phyloP scores from a whole-genome alignment of 2,113 vertebrate species.

The Saimiri boliviensis region DNA sequence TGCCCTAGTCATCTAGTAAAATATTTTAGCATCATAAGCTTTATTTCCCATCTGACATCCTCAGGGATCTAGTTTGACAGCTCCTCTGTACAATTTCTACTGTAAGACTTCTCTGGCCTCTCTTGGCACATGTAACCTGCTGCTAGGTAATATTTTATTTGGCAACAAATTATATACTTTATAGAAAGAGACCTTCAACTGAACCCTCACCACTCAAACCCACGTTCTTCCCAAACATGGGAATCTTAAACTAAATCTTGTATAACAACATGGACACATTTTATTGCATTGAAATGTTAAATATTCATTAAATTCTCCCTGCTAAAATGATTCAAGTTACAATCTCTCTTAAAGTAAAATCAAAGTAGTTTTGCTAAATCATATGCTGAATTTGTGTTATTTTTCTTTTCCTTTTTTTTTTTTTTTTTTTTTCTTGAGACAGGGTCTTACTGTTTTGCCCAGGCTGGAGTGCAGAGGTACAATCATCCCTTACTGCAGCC shows the following conservation, averaged over 20 bases:
- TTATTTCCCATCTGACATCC: slow-evolving; percentile 52
- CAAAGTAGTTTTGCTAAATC: neutral
- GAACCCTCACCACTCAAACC: slow-evolving; percentile 49
- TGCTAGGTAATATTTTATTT: slow-evolving; percentile 63
- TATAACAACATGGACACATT: slow-evolving; percentile 4
- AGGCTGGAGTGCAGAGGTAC: no score
- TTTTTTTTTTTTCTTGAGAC: no score
- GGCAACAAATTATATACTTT: slow-evolving; percentile 57
- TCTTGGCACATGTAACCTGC: neutral
- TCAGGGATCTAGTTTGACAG: slow-evolving; percentile 53
- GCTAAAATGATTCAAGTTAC: neutral
- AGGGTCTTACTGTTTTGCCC: no score
- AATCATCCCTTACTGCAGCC: no score
- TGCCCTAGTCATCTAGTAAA: neutral
- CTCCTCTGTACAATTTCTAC: slow-evolving; percentile 55
- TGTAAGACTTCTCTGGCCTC: slow-evolving; percentile 31
- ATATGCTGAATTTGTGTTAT: neutral
- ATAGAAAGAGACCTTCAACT: slow-evolving; percentile 48
- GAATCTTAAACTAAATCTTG: slow-evolving; percentile 9
- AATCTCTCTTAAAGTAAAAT: neutral
- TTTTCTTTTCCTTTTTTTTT: neutral
- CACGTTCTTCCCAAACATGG: slow-evolving; percentile 3
- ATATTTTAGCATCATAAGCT: neutral
- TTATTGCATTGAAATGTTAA: slow-evolving; percentile 10
- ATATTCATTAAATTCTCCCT: neutral